These are phyloP conservation scores for Drosophila ustulata DNA, from an alignment of 2,888 invertebrate genomes.

Conservation along the genomic window DNA sequence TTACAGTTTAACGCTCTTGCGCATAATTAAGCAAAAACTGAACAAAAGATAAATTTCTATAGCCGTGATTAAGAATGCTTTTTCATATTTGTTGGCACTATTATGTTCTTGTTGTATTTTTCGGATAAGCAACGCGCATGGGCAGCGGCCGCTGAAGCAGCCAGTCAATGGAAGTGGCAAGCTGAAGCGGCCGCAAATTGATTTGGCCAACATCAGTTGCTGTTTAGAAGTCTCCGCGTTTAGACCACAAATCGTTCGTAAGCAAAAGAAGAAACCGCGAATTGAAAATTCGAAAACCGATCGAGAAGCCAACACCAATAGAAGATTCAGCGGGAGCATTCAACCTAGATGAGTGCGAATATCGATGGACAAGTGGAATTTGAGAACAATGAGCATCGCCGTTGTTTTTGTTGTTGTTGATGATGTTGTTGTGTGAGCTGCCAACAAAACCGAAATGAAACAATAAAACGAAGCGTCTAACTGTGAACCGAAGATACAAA, in stretches of 20 bases:
- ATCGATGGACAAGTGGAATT: constrained; percentile 58
- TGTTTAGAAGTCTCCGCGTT: constrained; percentile 75
- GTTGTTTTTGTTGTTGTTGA: constrained; percentile 18
- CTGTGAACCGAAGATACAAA: constrained; percentile 56
- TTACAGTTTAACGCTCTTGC: constrained; percentile 75
- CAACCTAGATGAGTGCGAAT: constrained; percentile 62
- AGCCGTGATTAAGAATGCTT: constrained; percentile 72
- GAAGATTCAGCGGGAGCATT: constrained; percentile 26
- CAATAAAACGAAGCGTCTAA: constrained; percentile 58
- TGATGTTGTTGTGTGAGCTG: constrained; percentile 30
- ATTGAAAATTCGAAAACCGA: constrained; percentile 19
- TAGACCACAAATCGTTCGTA: constrained; percentile 56
- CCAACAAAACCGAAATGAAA: constrained; percentile 59
- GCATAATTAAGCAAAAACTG: constrained; percentile 75
- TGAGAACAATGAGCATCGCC: constrained; percentile 42
- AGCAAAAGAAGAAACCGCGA: constrained; percentile 19
- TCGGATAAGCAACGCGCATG: constrained; percentile 12
- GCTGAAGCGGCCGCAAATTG: constrained; percentile 57
- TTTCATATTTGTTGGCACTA: constrained; percentile 11
- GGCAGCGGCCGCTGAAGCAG: constrained; percentile 25
- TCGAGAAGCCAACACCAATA: constrained; percentile 2
- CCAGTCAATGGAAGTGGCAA: constrained; percentile 23
- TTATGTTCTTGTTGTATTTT: constrained; percentile 21
- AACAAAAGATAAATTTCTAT: constrained; percentile 74
- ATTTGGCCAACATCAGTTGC: constrained; percentile 76